A percentile compares a stretch with the other conserved stretches of the same genome.
phyloP scores from a whole-genome alignment of 2,113 vertebrate species.

The Suncus etruscus region DNA sequence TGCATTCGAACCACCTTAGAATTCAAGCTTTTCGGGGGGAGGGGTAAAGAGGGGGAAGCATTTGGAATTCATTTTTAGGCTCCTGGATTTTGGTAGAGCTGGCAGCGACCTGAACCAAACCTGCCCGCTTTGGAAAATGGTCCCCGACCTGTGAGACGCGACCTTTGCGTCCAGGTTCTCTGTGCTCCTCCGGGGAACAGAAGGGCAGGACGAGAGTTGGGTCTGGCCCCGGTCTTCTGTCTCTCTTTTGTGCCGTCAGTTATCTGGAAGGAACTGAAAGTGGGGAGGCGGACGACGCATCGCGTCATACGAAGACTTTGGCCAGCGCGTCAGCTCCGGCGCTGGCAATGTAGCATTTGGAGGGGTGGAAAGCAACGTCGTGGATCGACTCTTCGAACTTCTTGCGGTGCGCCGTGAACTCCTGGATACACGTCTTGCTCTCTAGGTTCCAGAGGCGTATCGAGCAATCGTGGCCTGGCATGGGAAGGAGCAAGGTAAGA shows the following conservation, averaged over 20 bases:
- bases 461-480: constrained; percentile 97
- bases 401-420: constrained; percentile 99
- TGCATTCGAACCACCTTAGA: constrained; percentile 88
- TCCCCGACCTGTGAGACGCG: constrained; percentile 87
- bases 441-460: constrained; percentile 99
- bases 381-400: constrained; percentile 99
- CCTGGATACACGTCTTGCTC: constrained; percentile 99
- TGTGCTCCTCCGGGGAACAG: constrained; percentile 85
- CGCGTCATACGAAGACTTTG: constrained; percentile 99
- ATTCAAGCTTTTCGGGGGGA: constrained; percentile 87
- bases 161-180: constrained; percentile 88
- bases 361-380: constrained; percentile 98
- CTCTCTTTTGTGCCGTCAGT: constrained; percentile 88
- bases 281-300: constrained; percentile 77
- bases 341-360: constrained; percentile 98
- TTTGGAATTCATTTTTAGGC: constrained; percentile 87
- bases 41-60: constrained; percentile 58
- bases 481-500: constrained; percentile 70
- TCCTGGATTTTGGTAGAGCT: constrained; percentile 88
- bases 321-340: constrained; percentile 98
- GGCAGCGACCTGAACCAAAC: constrained; percentile 88
- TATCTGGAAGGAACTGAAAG: constrained; percentile 89
- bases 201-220: constrained; percentile 81
- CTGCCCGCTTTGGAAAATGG: constrained; percentile 88
- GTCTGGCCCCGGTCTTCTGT: constrained; percentile 79